phyloP scores from a whole-genome alignment of 2,113 vertebrate species.

The Tretioscincus oriximinensis region DNA sequence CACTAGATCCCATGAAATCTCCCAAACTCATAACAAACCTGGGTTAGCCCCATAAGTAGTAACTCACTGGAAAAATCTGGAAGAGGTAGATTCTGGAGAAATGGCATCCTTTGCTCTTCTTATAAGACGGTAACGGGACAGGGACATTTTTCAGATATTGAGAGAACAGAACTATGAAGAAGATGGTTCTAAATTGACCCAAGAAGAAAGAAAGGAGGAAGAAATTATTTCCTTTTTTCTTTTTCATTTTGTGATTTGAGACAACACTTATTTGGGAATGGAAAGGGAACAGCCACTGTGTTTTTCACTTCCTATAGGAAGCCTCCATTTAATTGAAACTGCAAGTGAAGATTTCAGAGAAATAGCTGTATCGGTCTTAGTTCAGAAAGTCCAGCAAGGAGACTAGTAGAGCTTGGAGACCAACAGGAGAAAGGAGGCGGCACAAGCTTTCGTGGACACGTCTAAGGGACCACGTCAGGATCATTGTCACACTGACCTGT shows the following conservation, averaged over 20 bases:
- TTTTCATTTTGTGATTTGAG: neutral
- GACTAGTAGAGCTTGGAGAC: too few species aligned
- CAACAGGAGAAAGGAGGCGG: too few species aligned
- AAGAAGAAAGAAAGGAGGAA: constrained; percentile 17
- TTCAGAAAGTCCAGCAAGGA: too few species aligned
- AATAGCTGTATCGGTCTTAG: too few species aligned
- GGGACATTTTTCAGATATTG: constrained; percentile 89
- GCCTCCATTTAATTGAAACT: too few species aligned
- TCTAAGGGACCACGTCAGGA: too few species aligned
- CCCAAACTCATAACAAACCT: neutral
- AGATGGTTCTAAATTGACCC: constrained; percentile 79
- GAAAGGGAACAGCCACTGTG: neutral
- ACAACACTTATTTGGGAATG: neutral
- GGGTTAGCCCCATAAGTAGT: neutral
- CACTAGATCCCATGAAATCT: too few species aligned
- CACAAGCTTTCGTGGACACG: too few species aligned
- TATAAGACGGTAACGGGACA: constrained; percentile 79
- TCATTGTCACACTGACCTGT: too few species aligned
- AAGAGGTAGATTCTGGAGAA: constrained; percentile 80
- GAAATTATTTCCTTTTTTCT: neutral
- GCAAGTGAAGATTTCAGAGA: too few species aligned
- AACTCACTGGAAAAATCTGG: constrained; percentile 91
- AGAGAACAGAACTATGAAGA: constrained; percentile 90
- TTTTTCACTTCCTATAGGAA: neutral
- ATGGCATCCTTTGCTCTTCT: constrained; percentile 76